These are phyloP conservation scores for Ceyx cyanopectus DNA, from an alignment of 2,113 vertebrate genomes.

Conservation along the genomic window DNA sequence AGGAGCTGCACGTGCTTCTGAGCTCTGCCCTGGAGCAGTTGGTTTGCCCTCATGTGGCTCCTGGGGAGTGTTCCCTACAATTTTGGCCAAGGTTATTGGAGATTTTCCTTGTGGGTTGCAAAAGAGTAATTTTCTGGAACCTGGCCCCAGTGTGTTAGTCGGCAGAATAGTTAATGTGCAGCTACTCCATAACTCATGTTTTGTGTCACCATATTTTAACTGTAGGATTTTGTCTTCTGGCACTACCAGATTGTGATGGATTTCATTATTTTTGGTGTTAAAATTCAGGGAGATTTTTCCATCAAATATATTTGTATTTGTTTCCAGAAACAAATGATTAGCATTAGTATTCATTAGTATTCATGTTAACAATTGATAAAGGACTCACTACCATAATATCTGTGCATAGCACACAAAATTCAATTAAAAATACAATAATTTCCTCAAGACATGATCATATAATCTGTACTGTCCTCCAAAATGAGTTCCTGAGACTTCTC, in stretches of 20 bases:
- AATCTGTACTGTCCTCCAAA: slow-evolving; percentile 35
- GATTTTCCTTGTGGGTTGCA: background rate
- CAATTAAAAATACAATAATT: slow-evolving; percentile 73
- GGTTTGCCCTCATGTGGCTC: background rate
- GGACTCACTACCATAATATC: slow-evolving; percentile 58
- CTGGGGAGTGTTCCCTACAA: rapidly evolving
- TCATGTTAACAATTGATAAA: slow-evolving; percentile 70
- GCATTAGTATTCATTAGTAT: slow-evolving; percentile 72
- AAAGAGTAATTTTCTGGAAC: background rate
- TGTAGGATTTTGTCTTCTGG: background rate
- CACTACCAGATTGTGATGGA: background rate
- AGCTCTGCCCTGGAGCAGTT: rapidly evolving
- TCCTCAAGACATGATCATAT: slow-evolving; percentile 56
- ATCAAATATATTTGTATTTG: slow-evolving; percentile 57
- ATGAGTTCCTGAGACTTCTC: slow-evolving; percentile 12
- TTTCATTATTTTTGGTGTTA: slow-evolving; percentile 18
- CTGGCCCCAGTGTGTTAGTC: rapidly evolving
- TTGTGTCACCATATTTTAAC: background rate
- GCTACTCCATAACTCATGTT: background rate
- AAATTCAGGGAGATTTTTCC: slow-evolving; percentile 30
- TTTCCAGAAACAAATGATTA: slow-evolving; percentile 71
- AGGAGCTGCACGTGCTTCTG: background rate
- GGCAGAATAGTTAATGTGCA: rapidly evolving
- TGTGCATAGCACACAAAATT: slow-evolving; percentile 51
- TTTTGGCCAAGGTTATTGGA: background rate